Conservation (phyloP, 2,113 vertebrate genomes). For the Sceloporus tristichus region DNA sequence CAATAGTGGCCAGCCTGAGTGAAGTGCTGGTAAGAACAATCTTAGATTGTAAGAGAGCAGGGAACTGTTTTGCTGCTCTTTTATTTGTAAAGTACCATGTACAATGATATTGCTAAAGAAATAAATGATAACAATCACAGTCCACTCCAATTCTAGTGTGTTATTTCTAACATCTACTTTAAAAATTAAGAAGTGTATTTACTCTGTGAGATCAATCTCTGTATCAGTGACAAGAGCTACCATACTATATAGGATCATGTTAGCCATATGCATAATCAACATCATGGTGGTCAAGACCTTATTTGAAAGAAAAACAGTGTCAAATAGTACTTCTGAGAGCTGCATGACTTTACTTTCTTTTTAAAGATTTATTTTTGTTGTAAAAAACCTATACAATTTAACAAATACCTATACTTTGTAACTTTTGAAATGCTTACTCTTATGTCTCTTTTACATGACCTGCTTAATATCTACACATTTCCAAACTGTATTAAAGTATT, state of each 20-base stretch:
- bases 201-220: background rate
- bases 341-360: too few species aligned
- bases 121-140: background rate
- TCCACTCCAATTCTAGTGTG: background rate
- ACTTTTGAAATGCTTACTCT: background rate
- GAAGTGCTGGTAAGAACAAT: too few species aligned
- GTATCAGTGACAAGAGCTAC: background rate
- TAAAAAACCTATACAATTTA: background rate
- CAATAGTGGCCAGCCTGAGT: background rate
- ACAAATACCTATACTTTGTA: background rate
- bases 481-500: slow-evolving; percentile 42
- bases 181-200: background rate
- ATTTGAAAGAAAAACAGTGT: background rate
- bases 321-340: background rate
- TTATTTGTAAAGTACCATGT: too few species aligned
- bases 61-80: background rate
- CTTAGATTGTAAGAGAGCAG: background rate
- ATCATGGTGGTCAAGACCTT: background rate
- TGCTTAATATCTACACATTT: slow-evolving; percentile 28
- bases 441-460: background rate
- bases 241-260: background rate
- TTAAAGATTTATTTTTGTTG: background rate
- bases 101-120: background rate
- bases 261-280: background rate
- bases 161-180: background rate